Evolutionary conservation across 2,888 invertebrate species (phyloP), one percentile per base, ranked within the genome.

Genomic region (Rapana venosa): DNA sequence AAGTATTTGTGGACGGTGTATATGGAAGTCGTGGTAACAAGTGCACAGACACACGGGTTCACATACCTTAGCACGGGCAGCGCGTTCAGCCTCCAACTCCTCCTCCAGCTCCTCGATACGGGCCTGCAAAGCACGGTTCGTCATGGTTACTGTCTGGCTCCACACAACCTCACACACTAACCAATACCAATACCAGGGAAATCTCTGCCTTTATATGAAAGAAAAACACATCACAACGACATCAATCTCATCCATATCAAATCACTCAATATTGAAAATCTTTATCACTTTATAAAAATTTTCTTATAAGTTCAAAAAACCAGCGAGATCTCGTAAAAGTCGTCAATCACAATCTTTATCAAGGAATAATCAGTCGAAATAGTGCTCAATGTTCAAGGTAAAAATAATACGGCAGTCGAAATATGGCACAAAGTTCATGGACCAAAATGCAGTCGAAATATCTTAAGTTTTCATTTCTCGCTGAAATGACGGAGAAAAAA

Each of bases 21-120:
- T 47, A 47, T 47, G 47, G 47, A 47, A 47, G 8, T 47, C 47
- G 8, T 47, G 47, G 8, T 47, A 8, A 47, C 47, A 47, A 47
- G 47, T 47, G 47, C 47, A 47, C 47, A 47, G 47, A 47, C 47
- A 47, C 47, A 47, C 4, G 47, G 47, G 47, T 8, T n/a, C 26
- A 90, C 93, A 90, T 90, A 94, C 96, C 96, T 99, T 99, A 96
- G 98, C 98, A 95, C 99, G 98, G 93, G 99, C 98, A 97, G 99
- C 98, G 96, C 99, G 98, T 97, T 99, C 99, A 94, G 99, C 98
- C 97, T 99, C 99, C 94, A 99, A 98, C 97, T 99, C 99, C 96
- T 99, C 99, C 97, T 99, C 99, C 96, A 99, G 97, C 97, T 99
- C 99, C 96, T 99, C 99, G 96, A 99, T 99, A 96, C 99, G 95